phyloP scores from a whole-genome alignment of 2,113 vertebrate species.

The Sclerurus mexicanus region DNA sequence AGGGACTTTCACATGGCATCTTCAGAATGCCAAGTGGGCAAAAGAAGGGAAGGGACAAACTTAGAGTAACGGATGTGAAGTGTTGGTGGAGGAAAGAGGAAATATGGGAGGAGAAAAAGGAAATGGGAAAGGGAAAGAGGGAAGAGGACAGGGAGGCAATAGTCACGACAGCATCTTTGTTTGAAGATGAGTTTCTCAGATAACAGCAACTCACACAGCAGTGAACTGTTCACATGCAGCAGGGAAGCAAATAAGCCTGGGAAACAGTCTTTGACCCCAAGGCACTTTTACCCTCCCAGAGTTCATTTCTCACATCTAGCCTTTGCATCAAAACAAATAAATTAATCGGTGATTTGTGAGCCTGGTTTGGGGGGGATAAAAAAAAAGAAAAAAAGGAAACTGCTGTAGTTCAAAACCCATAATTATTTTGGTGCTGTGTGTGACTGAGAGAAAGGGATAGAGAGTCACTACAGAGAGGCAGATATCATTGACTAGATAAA shows the following conservation, averaged over 20 bases:
- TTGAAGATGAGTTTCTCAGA: not conserved
- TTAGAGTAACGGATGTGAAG: not conserved
- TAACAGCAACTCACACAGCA: conserved; percentile 8
- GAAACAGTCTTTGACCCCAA: not conserved
- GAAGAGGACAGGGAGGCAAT: not conserved
- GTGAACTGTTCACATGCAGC: not conserved
- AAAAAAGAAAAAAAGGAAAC: not conserved
- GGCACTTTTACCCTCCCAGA: not conserved
- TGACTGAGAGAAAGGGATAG: not conserved
- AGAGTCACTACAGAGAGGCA: not conserved
- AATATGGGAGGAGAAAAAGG: not conserved
- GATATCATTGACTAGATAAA: not conserved
- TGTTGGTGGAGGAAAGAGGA: not conserved
- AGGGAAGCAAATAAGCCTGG: not conserved
- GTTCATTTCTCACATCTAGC: not conserved
- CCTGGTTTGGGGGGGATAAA: fast-evolving
- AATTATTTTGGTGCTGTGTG: not conserved
- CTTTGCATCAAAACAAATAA: not conserved
- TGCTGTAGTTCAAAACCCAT: not conserved
- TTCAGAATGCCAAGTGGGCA: not conserved
- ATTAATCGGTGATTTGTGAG: not conserved
- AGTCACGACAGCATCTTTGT: not conserved
- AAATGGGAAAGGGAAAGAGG: not conserved
- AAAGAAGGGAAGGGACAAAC: not conserved
- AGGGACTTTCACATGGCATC: not conserved